phyloP scores from a whole-genome alignment of 2,888 invertebrate species.

The Norana najaformis region DNA sequence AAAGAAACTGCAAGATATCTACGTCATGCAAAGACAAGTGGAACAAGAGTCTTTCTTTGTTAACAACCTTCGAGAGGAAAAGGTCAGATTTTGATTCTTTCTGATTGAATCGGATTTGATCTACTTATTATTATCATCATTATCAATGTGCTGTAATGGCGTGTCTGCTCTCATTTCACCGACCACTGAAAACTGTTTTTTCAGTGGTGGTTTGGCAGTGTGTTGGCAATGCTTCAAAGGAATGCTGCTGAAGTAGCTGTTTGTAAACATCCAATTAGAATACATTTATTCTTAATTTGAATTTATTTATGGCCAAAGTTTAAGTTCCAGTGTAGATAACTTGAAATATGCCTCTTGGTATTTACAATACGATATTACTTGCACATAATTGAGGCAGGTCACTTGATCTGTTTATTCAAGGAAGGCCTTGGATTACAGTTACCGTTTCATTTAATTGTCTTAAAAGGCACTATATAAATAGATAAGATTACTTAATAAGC shows the following conservation, averaged over 20 bases:
- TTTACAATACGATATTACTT: background rate
- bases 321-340: background rate
- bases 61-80: constrained; percentile 22
- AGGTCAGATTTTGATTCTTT: background rate
- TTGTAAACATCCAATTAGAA: too few species aligned
- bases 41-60: constrained; percentile 10
- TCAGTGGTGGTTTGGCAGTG: too few species aligned
- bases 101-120: background rate
- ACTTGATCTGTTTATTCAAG: background rate
- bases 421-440: too few species aligned
- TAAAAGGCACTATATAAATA: too few species aligned
- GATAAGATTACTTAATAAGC: too few species aligned
- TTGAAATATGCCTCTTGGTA: background rate
- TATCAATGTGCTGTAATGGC: too few species aligned
- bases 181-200: too few species aligned
- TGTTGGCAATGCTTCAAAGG: too few species aligned
- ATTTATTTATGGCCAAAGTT: too few species aligned
- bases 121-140: background rate
- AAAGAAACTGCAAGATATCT: background rate
- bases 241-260: background rate
- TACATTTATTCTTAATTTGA: too few species aligned
- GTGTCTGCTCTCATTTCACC: too few species aligned
- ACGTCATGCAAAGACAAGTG: background rate
- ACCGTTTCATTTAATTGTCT: too few species aligned
- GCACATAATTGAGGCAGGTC: background rate